phyloP scores from a whole-genome alignment of 2,888 invertebrate genomes.

The Keiferia lycopersicella region DNA sequence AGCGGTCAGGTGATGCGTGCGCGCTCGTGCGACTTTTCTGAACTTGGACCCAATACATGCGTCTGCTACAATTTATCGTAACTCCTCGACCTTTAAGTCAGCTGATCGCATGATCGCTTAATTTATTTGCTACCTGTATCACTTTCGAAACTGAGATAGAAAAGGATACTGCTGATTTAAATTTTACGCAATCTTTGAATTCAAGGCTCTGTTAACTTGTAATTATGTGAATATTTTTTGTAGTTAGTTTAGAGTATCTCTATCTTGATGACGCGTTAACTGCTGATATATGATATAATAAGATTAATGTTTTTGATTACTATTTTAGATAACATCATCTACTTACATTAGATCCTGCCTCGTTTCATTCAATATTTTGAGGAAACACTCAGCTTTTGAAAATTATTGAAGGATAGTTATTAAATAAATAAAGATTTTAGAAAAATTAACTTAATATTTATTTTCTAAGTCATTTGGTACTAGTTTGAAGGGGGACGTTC shows the following conservation, averaged over 20 bases:
- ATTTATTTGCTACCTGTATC: conserved; percentile 19
- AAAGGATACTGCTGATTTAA: conserved; percentile 17
- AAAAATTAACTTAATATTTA: conserved; percentile 24
- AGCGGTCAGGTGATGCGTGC: conserved; percentile 5
- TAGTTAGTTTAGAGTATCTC: background rate
- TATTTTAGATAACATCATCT: background rate
- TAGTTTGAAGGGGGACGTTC: conserved; percentile 31
- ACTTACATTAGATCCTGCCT: background rate
- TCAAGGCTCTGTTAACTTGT: background rate
- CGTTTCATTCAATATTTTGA: no score
- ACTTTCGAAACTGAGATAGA: background rate
- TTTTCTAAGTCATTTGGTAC: conserved; percentile 29
- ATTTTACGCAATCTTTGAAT: conserved; percentile 8
- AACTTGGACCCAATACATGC: conserved; percentile 23
- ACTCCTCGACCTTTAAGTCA: conserved; percentile 23
- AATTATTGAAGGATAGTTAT: background rate
- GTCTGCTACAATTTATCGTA: conserved; percentile 5
- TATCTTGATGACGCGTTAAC: background rate
- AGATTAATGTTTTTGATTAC: background rate
- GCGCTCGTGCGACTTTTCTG: conserved; percentile 9
- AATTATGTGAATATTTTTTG: background rate
- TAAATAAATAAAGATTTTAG: conserved; percentile 1
- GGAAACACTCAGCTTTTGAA: no score
- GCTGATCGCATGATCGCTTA: conserved; percentile 21
- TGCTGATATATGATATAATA: background rate